phyloP scores from a whole-genome alignment of 2,113 vertebrate species.

The Tetrao urogallus region DNA sequence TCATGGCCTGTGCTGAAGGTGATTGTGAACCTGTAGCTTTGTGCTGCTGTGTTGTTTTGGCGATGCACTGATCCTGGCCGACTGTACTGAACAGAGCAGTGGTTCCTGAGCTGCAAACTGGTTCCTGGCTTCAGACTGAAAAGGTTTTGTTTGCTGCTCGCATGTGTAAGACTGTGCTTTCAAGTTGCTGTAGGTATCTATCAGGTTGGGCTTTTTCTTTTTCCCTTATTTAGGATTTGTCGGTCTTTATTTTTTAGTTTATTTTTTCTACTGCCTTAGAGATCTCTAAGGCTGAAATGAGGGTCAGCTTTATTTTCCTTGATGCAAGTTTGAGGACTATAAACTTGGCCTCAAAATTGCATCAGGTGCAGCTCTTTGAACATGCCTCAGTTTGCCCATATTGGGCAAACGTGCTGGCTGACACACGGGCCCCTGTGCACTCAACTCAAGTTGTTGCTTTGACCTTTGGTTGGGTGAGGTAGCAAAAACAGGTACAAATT shows the following conservation, averaged over 20 bases:
- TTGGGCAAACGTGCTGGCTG: neutral
- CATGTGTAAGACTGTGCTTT: accelerated
- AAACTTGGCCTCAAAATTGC: neutral
- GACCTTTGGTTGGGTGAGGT: constrained; percentile 12
- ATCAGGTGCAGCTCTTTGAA: neutral
- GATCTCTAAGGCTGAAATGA: neutral
- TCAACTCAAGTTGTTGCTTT: neutral
- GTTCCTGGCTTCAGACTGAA: neutral
- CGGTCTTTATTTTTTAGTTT: neutral
- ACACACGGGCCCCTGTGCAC: neutral
- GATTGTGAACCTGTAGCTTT: neutral
- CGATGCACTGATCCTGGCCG: neutral
- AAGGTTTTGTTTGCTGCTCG: neutral
- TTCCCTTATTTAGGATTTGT: neutral
- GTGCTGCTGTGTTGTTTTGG: neutral
- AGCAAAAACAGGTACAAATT: neutral
- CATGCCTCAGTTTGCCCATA: neutral
- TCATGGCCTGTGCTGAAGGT: neutral
- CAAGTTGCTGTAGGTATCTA: neutral
- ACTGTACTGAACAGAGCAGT: neutral
- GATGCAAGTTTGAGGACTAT: neutral
- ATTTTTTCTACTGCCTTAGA: neutral
- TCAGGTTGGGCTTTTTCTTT: neutral
- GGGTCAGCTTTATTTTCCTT: neutral
- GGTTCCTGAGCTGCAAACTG: neutral